Evolutionary conservation across 2,113 vertebrate genomes (phyloP).

Genomic region (Cyprinodon variegatus): DNA sequence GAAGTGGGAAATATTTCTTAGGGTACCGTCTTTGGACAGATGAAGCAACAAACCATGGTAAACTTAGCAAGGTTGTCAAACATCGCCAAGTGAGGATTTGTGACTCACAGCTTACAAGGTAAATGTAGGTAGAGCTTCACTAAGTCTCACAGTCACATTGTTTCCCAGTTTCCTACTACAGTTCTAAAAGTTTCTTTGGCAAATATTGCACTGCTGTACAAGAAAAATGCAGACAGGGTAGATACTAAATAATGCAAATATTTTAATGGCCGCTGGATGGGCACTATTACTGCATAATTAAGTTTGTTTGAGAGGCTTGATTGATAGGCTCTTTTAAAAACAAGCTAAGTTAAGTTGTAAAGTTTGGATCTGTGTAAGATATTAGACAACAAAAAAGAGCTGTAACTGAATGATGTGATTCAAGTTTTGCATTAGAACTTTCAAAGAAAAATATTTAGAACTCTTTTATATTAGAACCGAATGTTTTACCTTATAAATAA

Average conservation of each 20-base stretch:
- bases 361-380: not conserved
- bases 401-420: not conserved
- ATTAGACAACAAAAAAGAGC: not conserved
- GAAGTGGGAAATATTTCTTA: constrained; percentile 40
- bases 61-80: constrained; percentile 57
- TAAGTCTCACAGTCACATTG: constrained; percentile 5
- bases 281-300: constrained; percentile 16
- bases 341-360: too few relatives aligned
- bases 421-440: too few relatives aligned
- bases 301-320: constrained; percentile 9
- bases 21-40: constrained; percentile 49
- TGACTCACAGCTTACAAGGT: constrained; percentile 34
- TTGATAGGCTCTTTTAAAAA: not conserved
- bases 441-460: too few relatives aligned
- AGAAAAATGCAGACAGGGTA: not conserved
- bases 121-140: constrained; percentile 43
- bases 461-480: too few relatives aligned
- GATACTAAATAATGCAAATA: constrained; percentile 6
- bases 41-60: constrained; percentile 28
- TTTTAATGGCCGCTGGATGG: not conserved
- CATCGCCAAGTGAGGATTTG: constrained; percentile 32
- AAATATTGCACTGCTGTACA: constrained; percentile 10
- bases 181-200: constrained; percentile 23
- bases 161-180: constrained; percentile 3
- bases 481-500: too few relatives aligned